A percentile compares a stretch with the other conserved stretches of the same genome.
phyloP scores from a whole-genome alignment of 23 tunicate species.

The Ciona savignyi region DNA sequence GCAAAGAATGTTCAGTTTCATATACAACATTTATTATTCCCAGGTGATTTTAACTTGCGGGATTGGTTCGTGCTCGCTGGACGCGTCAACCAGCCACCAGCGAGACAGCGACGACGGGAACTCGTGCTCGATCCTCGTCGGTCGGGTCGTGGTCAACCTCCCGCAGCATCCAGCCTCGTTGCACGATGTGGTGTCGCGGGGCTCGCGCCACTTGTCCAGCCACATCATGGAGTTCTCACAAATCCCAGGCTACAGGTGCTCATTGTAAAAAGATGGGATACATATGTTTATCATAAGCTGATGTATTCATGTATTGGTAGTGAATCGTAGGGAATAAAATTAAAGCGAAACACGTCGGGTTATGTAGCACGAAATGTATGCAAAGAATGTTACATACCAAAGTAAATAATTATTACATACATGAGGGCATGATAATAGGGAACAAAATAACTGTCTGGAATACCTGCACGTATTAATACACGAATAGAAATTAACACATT shows the following conservation, averaged over 20 bases:
- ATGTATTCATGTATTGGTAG: too few species aligned
- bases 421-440: too few species aligned
- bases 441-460: too few species aligned
- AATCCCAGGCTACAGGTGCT: slow-evolving; percentile 40
- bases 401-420: too few species aligned
- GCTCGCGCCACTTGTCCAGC: slow-evolving; percentile 45
- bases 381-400: too few species aligned
- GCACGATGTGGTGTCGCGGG: slow-evolving; percentile 75
- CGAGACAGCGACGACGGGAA: slow-evolving; percentile 29
- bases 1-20: background rate
- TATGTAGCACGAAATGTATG: too few species aligned
- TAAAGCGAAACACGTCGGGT: too few species aligned
- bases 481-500: too few species aligned
- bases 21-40: background rate
- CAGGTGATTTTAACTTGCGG: slow-evolving; percentile 41
- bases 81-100: slow-evolving; percentile 51
- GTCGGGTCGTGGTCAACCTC: slow-evolving; percentile 49
- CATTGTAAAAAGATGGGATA: too few species aligned
- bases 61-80: slow-evolving; percentile 27
- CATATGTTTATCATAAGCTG: too few species aligned
- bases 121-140: slow-evolving; percentile 35
- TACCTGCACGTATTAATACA: too few species aligned
- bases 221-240: slow-evolving; percentile 55
- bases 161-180: slow-evolving; percentile 81
- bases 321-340: too few species aligned